Evolutionary conservation across 2,113 vertebrate genomes (phyloP).

Genomic region (Colistium nudipinnis): DNA sequence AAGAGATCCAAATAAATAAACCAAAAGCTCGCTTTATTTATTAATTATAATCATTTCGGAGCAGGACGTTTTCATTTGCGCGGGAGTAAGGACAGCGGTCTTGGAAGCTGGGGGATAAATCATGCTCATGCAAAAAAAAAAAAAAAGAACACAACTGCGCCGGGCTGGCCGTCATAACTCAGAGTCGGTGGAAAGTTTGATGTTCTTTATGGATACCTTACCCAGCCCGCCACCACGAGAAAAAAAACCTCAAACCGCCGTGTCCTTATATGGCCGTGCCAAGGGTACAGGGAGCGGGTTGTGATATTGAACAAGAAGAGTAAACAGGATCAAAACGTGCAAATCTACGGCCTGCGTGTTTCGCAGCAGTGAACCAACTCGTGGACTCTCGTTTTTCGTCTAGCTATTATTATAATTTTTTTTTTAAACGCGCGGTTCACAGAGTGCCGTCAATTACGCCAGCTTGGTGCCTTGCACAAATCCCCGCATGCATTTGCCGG

Average conservation of each 20-base stretch:
- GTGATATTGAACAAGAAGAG: conserved; percentile 65
- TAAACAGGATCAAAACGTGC: conserved; percentile 60
- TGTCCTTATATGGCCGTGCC: conserved; percentile 69
- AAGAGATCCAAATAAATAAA: conserved; percentile 75
- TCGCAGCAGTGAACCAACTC: conserved; percentile 6
- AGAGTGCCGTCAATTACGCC: too few species aligned
- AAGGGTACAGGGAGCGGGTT: conserved; percentile 52
- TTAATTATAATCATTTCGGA: conserved; percentile 71
- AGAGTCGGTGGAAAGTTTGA: conserved; percentile 69
- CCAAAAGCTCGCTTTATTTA: conserved; percentile 70
- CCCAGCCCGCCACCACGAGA: conserved; percentile 49
- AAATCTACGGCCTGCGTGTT: conserved; percentile 33
- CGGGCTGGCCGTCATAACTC: conserved; percentile 66
- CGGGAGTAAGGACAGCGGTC: conserved; percentile 45
- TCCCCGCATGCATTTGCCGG: background rate
- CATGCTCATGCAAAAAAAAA: conserved; percentile 49
- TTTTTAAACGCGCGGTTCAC: too few species aligned
- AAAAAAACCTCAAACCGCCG: conserved; percentile 61
- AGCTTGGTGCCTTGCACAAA: background rate
- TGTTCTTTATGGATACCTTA: conserved; percentile 74
- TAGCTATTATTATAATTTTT: background rate
- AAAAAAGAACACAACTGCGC: conserved; percentile 60
- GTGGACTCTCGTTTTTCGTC: background rate
- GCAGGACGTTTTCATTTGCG: conserved; percentile 68
- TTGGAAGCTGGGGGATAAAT: conserved; percentile 60